phyloP scores from a whole-genome alignment of 1,140 invertebrate genomes.

The Diachasma alloeum region DNA sequence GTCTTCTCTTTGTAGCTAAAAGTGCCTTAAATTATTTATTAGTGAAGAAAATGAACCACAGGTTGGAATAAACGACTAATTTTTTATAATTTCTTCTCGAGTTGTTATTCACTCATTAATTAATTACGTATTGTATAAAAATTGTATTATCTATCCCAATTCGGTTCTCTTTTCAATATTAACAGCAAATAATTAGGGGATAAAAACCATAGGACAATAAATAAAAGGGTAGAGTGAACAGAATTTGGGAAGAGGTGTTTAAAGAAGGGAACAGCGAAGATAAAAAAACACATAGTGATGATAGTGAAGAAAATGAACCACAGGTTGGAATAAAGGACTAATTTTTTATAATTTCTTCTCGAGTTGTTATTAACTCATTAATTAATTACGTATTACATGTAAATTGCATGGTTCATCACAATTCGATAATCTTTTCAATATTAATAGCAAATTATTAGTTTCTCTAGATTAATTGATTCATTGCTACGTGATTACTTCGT shows the following conservation, averaged over 20 bases:
- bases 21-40: not conserved
- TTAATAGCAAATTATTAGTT: not conserved
- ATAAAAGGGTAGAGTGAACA: no score
- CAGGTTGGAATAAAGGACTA: not conserved
- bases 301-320: not conserved
- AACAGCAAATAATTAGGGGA: not conserved
- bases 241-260: no score
- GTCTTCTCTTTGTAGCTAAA: not conserved
- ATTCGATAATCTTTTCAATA: not conserved
- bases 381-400: not conserved
- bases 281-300: no score
- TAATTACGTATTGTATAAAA: not conserved
- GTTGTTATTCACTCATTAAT: not conserved
- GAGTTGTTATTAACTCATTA: not conserved
- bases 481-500: slow-evolving; percentile 23
- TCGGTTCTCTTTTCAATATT: not conserved
- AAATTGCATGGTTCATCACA: not conserved
- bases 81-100: not conserved
- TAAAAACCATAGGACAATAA: no score
- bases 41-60: not conserved
- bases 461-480: not conserved
- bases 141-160: not conserved
- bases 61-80: not conserved
- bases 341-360: not conserved
- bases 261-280: no score